These are phyloP conservation scores for Porphyrio hochstetteri DNA, from an alignment of 2,113 vertebrate species.

Conservation along the genomic window DNA sequence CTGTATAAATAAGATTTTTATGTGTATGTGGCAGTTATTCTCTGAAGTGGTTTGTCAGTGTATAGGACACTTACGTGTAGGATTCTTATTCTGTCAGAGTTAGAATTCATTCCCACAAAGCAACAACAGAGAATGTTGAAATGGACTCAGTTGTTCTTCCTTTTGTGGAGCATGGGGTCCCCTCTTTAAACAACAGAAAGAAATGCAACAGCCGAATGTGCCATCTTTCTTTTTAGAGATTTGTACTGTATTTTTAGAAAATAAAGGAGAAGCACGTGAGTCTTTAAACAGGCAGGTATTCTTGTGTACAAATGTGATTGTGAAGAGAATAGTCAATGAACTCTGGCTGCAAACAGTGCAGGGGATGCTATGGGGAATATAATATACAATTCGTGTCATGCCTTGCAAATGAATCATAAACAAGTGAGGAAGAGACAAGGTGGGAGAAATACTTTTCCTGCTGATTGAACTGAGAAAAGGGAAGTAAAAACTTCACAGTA, in stretches of 20 bases:
- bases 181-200: neutral
- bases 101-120: neutral
- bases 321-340: neutral
- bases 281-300: neutral
- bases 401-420: neutral
- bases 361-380: neutral
- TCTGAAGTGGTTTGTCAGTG: neutral
- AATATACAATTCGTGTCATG: neutral
- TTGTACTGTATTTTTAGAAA: neutral
- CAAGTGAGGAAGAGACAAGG: neutral
- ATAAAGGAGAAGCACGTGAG: neutral
- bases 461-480: neutral
- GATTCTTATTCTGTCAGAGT: neutral
- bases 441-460: neutral
- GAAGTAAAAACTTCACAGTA: neutral
- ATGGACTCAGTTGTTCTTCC: neutral
- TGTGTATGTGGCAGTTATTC: neutral
- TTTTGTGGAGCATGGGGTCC: neutral
- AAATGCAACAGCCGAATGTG: neutral
- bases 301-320: neutral
- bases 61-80: rapidly evolving
- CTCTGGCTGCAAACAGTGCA: neutral
- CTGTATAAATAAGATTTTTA: neutral
- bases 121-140: neutral
- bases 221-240: neutral